Conservation (phyloP, 2,113 vertebrate genomes). For the Meles meles region DNA sequence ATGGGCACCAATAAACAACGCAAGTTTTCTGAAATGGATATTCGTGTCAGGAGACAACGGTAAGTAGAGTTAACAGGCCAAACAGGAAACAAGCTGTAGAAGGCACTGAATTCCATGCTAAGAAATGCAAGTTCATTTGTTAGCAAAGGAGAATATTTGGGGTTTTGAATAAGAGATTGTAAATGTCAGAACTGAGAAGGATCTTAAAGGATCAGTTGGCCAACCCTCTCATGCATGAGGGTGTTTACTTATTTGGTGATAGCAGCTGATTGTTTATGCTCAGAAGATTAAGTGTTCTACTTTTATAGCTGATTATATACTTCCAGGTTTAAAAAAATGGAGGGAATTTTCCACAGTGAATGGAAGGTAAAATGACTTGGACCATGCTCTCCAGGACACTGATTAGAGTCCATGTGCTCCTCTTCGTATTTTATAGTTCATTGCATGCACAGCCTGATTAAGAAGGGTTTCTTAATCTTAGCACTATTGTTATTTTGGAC, state of each 20-base stretch:
- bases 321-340: neutral
- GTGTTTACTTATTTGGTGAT: neutral
- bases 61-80: neutral
- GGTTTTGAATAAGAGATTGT: neutral
- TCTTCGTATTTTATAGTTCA: neutral
- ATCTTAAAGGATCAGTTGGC: neutral
- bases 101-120: neutral
- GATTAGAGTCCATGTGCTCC: neutral
- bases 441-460: neutral
- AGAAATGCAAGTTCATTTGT: neutral
- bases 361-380: neutral
- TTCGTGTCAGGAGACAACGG: neutral
- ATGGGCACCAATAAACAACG: fast-evolving
- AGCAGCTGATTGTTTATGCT: neutral
- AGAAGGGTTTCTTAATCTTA: neutral
- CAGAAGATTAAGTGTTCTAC: neutral
- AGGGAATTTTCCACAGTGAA: neutral
- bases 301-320: neutral
- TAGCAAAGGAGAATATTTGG: neutral
- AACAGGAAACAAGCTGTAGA: too few species aligned
- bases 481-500: neutral
- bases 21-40: neutral
- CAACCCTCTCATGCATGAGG: neutral
- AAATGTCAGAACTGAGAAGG: neutral
- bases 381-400: neutral